A percentile compares a stretch with the other conserved stretches of the same genome.
Evolutionary conservation across 64 coral and sea anemone species (phyloP).

Genomic region (Montipora cactus): DNA sequence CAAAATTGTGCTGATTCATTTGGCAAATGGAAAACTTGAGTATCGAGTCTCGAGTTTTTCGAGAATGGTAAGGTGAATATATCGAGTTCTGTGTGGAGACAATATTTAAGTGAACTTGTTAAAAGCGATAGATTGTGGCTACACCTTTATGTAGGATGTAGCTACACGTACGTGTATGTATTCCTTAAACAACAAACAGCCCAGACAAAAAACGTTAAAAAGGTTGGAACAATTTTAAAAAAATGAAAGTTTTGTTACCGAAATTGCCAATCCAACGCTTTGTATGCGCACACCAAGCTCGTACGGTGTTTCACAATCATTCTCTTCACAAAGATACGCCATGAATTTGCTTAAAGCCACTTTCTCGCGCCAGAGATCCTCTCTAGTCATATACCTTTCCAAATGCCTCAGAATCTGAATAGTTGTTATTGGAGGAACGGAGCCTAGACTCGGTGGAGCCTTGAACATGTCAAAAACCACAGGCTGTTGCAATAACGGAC

Average conservation of each 20-base stretch:
- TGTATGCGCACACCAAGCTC: constrained; percentile 84
- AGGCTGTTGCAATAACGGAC: constrained; percentile 80
- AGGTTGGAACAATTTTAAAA: not conserved
- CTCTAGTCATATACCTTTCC: constrained; percentile 76
- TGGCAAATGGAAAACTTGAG: too few species aligned
- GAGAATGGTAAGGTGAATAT: too few species aligned
- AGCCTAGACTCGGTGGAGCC: constrained; percentile 49
- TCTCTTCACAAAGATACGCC: constrained; percentile 71
- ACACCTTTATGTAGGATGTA: too few species aligned
- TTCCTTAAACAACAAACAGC: too few species aligned
- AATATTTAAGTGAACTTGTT: too few species aligned
- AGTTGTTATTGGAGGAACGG: constrained; percentile 70
- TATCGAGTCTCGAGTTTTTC: too few species aligned
- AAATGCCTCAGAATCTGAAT: constrained; percentile 83
- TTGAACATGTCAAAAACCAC: constrained; percentile 91
- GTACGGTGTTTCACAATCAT: constrained; percentile 68
- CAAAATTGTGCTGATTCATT: too few species aligned
- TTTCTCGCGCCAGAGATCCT: constrained; percentile 68
- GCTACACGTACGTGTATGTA: too few species aligned
- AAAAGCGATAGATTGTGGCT: too few species aligned
- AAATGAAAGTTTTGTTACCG: constrained; percentile 19
- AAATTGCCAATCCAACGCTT: constrained; percentile 83
- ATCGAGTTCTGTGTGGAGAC: too few species aligned
- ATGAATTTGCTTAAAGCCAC: constrained; percentile 76
- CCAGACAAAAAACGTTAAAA: too few species aligned